Evolutionary conservation across 2,888 invertebrate genomes (phyloP).

Genomic region (Anthrax anthrax): DNA sequence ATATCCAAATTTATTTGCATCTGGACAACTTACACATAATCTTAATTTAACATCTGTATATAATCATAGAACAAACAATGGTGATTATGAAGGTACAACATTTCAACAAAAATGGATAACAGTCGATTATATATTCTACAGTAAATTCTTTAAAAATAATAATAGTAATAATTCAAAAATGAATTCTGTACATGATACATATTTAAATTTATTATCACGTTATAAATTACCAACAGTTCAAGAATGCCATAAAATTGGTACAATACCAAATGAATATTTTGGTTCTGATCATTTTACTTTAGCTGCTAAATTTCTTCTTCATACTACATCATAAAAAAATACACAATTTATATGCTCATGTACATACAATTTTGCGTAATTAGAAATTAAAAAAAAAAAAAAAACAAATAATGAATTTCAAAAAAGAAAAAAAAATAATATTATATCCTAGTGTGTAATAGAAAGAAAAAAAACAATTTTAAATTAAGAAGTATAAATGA

Average conservation of each 20-base stretch:
- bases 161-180: constrained; percentile 9
- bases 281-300: constrained; percentile 79
- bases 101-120: constrained; percentile 60
- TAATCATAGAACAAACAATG: constrained; percentile 33
- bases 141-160: constrained; percentile 32
- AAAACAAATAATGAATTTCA: too few relatives aligned
- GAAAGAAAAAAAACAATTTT: too few relatives aligned
- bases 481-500: too few relatives aligned
- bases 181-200: constrained; percentile 1
- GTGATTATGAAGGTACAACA: constrained; percentile 53
- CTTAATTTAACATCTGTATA: constrained; percentile 59
- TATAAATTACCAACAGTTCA: constrained; percentile 49
- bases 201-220: constrained; percentile 43
- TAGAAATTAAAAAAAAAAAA: too few relatives aligned
- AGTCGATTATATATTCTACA: constrained; percentile 87
- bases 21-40: constrained; percentile 48
- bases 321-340: too few relatives aligned
- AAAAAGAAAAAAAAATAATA: too few relatives aligned
- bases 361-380: too few relatives aligned
- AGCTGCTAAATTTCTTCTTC: constrained; percentile 46
- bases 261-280: constrained; percentile 57
- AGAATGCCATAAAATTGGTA: constrained; percentile 42
- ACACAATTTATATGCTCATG: too few relatives aligned
- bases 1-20: constrained; percentile 16
- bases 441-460: too few relatives aligned